phyloP scores from a whole-genome alignment of 2,113 vertebrate species.

The Bufo gargarizans region DNA sequence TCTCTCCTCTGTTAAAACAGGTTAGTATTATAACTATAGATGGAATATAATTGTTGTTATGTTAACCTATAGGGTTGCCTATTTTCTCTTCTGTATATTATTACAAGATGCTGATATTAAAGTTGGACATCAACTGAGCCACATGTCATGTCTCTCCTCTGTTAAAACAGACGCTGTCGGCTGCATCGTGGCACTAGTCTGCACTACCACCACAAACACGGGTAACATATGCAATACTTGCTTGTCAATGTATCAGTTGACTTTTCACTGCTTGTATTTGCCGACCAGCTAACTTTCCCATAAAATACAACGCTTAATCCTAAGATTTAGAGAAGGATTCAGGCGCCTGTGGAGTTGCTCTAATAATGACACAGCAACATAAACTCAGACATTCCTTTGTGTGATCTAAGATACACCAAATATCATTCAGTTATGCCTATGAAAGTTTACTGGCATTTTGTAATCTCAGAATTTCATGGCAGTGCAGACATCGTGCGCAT shows the following conservation, averaged over 20 bases:
- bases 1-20: no score
- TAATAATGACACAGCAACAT: slow-evolving; percentile 19
- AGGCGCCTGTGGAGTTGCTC: slow-evolving; percentile 5
- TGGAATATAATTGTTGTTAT: no score
- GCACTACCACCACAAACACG: no score
- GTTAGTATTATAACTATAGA: no score
- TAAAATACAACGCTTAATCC: slow-evolving; percentile 39
- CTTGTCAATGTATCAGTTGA: background rate
- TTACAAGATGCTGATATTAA: no score
- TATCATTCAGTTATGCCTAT: slow-evolving; percentile 17
- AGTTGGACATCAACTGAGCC: no score
- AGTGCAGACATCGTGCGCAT: background rate
- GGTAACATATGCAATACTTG: background rate
- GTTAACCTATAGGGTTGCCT: no score
- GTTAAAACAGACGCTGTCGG: no score
- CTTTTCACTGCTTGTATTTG: slow-evolving; percentile 14
- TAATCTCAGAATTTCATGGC: background rate
- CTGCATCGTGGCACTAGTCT: no score
- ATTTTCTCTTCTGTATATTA: no score
- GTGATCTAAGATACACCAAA: slow-evolving; percentile 41
- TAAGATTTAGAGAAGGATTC: slow-evolving; percentile 27
- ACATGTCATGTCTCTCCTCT: no score
- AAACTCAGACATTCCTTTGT: slow-evolving; percentile 30
- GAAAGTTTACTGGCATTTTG: slow-evolving; percentile 35
- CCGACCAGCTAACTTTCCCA: slow-evolving; percentile 11